Base-by-base conservation (phyloP, 1,140 invertebrate genomes). In the Leptestheria dahalacensis region DNA sequence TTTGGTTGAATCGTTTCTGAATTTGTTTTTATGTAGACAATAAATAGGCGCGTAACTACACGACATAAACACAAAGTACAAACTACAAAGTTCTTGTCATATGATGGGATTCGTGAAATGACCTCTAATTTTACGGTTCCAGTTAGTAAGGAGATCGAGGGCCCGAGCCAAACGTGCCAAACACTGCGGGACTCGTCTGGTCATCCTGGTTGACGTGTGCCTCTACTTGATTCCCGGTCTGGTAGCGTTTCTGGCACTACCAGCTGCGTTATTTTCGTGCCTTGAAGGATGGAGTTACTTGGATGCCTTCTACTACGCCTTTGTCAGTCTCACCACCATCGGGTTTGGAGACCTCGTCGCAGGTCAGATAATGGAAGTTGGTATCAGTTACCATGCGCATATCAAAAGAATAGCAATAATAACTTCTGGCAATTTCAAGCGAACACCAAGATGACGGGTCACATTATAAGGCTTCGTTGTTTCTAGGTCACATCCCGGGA, bases 251-350 rank as follows among this genome's bases (percentile, higher is more conserved):
- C 66, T 77, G 4, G 66, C 75, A 23, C 50, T 78, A 2, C 78
- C 79, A 2, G 72, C 78, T 1, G 70, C 65, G 3, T 71, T 79
- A 26, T 79, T 79, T 61, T 68, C 69, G 11, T 65, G 67, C 24
- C 67, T 79, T 18, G 76, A 77, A 49, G 66, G 68, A 0, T 78
- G 76, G 76, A 68, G 68, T 4, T 78, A 75, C 58, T 63, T 78
- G 18, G 75, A 78, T 60, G 69, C 72, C 33, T 69, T 78, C 51
- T 78, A 78, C 62, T 78, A 74, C 60, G 73, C 72, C 54, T 78
- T 78, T 65, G 73, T 78, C 48, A 77, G 75, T 6, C 65, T 79
- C 26, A 72, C 75, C n/a, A 79, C 76, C n/a, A 77, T 78, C 54
- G 78, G 77, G 23, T 79, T 78, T 60, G 77, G 77, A 23, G 76